phyloP scores from a whole-genome alignment of 2,888 invertebrate species.

The Artemia sp. region DNA sequence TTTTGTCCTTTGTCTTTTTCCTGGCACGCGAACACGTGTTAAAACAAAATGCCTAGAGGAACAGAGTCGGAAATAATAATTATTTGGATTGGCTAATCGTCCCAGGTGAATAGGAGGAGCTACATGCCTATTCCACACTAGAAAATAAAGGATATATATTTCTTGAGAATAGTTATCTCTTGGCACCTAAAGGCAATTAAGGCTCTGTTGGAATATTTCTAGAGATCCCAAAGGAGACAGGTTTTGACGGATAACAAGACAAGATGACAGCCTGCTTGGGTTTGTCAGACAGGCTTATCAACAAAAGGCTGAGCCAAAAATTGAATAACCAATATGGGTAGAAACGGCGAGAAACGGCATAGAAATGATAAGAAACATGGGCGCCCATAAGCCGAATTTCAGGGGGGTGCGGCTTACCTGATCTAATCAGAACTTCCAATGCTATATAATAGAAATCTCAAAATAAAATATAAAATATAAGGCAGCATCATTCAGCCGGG shows the following conservation, averaged over 20 bases:
- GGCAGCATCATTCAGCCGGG: too few relatives aligned
- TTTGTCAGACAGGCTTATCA: not conserved
- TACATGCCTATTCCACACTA: not conserved
- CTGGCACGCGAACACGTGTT: not conserved
- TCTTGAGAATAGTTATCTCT: constrained; percentile 7
- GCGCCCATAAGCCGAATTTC: too few relatives aligned
- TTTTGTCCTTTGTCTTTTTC: too few relatives aligned
- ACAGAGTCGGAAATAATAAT: constrained; percentile 16
- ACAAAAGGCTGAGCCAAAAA: too few relatives aligned
- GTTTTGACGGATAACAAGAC: constrained; percentile 9
- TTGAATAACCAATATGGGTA: too few relatives aligned
- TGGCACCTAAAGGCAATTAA: constrained; percentile 9
- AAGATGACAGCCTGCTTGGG: constrained; percentile 4
- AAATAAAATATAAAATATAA: too few relatives aligned
- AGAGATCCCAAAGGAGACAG: not conserved
- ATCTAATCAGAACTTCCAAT: too few relatives aligned
- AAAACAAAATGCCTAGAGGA: constrained; percentile 13
- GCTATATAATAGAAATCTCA: too few relatives aligned
- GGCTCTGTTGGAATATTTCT: not conserved
- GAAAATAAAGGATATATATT: not conserved
- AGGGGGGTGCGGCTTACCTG: too few relatives aligned
- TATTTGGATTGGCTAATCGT: constrained; percentile 17
- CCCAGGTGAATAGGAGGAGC: not conserved
- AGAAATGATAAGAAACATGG: too few relatives aligned
- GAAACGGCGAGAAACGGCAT: too few relatives aligned